These are phyloP conservation scores for Oenanthe melanoleuca DNA, from an alignment of 2,113 vertebrate species.

Conservation along the genomic window DNA sequence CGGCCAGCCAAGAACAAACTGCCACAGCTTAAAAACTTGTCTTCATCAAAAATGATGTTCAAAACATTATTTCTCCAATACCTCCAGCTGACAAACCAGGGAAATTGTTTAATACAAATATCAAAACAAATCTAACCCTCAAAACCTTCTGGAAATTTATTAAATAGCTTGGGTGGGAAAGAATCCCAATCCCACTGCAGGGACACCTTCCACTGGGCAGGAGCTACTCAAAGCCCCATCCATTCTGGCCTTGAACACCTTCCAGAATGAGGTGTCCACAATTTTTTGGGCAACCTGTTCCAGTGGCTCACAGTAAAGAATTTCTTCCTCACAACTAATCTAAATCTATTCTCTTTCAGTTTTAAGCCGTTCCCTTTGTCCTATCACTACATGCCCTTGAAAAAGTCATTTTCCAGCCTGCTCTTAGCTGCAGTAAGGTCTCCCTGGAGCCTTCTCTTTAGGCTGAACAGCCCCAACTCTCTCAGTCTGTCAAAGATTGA, in stretches of 20 bases:
- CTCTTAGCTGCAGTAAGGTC: background rate
- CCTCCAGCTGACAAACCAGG: background rate
- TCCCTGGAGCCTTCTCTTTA: background rate
- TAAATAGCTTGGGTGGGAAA: background rate
- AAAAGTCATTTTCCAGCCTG: background rate
- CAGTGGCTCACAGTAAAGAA: background rate
- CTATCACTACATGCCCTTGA: background rate
- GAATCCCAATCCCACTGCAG: rapidly evolving
- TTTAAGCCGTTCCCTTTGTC: background rate
- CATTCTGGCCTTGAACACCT: background rate
- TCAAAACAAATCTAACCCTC: background rate
- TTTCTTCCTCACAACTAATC: background rate
- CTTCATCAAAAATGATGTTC: background rate
- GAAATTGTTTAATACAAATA: background rate
- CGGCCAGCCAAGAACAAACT: background rate
- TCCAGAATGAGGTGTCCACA: background rate
- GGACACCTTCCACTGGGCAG: background rate
- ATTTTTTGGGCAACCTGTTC: background rate
- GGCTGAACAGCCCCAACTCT: background rate
- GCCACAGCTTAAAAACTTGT: background rate
- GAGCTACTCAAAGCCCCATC: background rate
- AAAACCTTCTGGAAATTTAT: background rate
- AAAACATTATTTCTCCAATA: background rate
- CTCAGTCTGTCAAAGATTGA: background rate
- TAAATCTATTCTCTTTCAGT: background rate